Conservation (phyloP, 2,888 invertebrate species). For the Gisinianus flammeolus region DNA sequence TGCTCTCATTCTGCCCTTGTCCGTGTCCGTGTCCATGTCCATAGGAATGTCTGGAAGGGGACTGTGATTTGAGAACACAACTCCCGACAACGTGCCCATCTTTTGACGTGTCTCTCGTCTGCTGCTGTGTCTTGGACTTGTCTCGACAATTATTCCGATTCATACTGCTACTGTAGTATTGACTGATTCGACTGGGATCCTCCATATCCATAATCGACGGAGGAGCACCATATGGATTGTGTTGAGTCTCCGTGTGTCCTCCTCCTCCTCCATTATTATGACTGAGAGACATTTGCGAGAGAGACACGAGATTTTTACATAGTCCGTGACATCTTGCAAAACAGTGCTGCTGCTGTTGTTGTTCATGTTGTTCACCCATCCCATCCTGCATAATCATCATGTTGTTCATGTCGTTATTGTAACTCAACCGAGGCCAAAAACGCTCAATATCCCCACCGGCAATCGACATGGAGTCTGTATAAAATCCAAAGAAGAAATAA, state of each 20-base stretch:
- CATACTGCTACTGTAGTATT: not conserved
- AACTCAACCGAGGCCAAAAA: constrained; percentile 57
- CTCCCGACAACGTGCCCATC: not conserved
- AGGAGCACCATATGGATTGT: not conserved
- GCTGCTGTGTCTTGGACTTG: not conserved
- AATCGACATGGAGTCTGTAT: constrained; percentile 56
- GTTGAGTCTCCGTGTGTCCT: not conserved
- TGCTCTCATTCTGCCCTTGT: no score
- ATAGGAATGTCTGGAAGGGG: not conserved
- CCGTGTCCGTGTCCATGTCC: no score
- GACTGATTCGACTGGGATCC: not conserved
- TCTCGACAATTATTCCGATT: not conserved
- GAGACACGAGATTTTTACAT: constrained; percentile 50
- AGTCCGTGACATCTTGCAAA: constrained; percentile 45
- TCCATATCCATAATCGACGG: not conserved
- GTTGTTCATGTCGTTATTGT: constrained; percentile 42
- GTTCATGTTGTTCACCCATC: constrained; percentile 44
- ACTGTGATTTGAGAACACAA: not conserved
- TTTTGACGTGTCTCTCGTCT: not conserved
- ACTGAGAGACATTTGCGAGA: constrained; percentile 53
- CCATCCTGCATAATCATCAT: constrained; percentile 36
- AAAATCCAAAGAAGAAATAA: no score
- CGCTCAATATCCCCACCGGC: constrained; percentile 55
- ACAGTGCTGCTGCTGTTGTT: no score
- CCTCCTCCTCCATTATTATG: constrained; percentile 2